Evolutionary conservation across 2,113 vertebrate species (phyloP).

Genomic region (Baryphthengus martii): DNA sequence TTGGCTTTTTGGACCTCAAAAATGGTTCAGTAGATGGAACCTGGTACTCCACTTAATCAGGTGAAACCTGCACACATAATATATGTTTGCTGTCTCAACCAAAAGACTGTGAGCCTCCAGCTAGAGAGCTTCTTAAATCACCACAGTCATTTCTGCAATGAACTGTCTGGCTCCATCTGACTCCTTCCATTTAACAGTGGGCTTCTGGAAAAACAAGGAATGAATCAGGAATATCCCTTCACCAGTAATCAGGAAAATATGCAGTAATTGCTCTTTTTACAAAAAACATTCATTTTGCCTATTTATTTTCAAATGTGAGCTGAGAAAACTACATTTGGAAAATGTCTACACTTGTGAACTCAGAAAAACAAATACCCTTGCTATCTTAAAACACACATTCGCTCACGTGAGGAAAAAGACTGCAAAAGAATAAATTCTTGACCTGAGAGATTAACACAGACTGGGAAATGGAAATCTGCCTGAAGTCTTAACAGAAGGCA

Average conservation of each 20-base stretch:
- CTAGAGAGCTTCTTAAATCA: not conserved
- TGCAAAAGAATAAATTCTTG: not conserved
- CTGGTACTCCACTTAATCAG: not conserved
- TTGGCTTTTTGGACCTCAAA: not conserved
- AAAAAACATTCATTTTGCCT: not conserved
- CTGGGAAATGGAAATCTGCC: not conserved
- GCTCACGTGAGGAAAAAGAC: not conserved
- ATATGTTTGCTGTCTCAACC: not conserved
- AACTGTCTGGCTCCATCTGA: not conserved
- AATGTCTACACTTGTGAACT: not conserved
- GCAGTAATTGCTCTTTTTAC: not conserved
- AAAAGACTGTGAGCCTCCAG: not conserved
- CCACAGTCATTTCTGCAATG: not conserved
- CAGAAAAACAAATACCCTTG: not conserved
- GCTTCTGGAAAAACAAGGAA: not conserved
- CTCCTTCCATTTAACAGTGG: not conserved
- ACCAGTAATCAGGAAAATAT: not conserved
- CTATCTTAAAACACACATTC: not conserved
- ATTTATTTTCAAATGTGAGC: not conserved
- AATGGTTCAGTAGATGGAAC: not conserved
- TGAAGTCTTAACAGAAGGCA: not conserved
- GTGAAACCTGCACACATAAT: not conserved
- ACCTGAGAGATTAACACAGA: not conserved
- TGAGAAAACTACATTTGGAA: not conserved
- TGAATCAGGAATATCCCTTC: not conserved